Evolutionary conservation across 1,140 invertebrate genomes (phyloP), one percentile per base, ranked within the genome.

Genomic region (Subanguina moxae): DNA sequence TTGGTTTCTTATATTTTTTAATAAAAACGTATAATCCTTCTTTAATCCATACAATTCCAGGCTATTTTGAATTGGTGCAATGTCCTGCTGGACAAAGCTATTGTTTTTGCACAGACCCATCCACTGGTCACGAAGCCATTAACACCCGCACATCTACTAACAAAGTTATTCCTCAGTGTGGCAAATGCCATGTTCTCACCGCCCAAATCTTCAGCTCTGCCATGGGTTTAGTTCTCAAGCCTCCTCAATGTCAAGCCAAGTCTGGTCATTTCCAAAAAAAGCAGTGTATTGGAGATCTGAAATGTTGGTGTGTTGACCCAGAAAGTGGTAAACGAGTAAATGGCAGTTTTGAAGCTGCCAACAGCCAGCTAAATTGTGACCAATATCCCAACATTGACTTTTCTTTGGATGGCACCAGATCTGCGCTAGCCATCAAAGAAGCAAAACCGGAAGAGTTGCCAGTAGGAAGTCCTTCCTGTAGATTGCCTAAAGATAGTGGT

Each of bases 11-110:
- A 38, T 5, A 38, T 38, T 38, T 5, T 38, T 38, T 38, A 38
- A 38, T 5, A 38, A 38, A 38, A 38, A 11, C 3, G 32, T 11
- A 5, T 5, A 38, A 3, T 38, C 11, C 11, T 38, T 38, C 11
- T 38, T 38, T 11, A 38, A 38, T 5, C 11, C 11, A 11, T 38
- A 56, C 3, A 56, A 56, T 15, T 52, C 3, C 48, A 52, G 48
- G 58, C n/a, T 61, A 61, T 30, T 61, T 61, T 43, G 58, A 61
- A 30, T 28, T 61, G 19, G 38, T 61, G n/a, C 58, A 61, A 61
- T 61, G 58, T 30, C 58, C 28, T 7, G 23, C 48, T 21, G 32
- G 32, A 5, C 21, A 56, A 56, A 28, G 27, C 28, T 61, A 61
- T n/a, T 61, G 58, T 61, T 5, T 61, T 61, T 61, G 58, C 38